A percentile compares a stretch with the other conserved stretches of the same genome.
Evolutionary conservation across 1,140 invertebrate species (phyloP).

Genomic region (Geopemphigus sp.): DNA sequence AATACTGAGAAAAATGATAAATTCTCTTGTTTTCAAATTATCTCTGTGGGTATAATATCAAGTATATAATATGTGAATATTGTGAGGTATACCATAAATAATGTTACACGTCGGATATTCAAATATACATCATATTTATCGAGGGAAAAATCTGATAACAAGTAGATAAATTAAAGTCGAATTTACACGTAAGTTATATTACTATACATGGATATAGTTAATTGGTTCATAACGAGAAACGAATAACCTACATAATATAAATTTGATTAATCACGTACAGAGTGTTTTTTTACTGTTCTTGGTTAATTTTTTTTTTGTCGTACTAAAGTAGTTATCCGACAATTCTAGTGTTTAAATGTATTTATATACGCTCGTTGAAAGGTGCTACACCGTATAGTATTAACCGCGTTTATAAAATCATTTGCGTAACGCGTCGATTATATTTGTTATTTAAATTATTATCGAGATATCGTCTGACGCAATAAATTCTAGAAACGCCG

Average conservation of each 20-base stretch:
- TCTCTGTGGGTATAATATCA: not conserved
- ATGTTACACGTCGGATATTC: too few relatives aligned
- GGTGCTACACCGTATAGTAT: not conserved
- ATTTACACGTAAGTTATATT: not conserved
- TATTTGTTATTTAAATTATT: too few relatives aligned
- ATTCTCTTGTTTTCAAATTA: not conserved
- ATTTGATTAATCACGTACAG: not conserved
- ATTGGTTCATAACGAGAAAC: not conserved
- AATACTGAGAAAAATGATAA: not conserved
- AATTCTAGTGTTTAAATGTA: slow-evolving; percentile 10
- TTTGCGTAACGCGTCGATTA: too few relatives aligned
- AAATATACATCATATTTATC: not conserved
- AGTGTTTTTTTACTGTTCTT: not conserved
- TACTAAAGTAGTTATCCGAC: not conserved
- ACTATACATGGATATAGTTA: not conserved
- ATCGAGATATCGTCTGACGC: too few relatives aligned
- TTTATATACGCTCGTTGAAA: not conserved
- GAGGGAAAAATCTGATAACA: not conserved
- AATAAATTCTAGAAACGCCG: too few relatives aligned
- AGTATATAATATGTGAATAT: not conserved
- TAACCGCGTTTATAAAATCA: too few relatives aligned
- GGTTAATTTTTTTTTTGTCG: not conserved
- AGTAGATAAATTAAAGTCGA: not conserved
- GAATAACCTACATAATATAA: not conserved
- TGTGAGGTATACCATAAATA: too few relatives aligned